These are phyloP conservation scores for Mustela lutreola DNA, from an alignment of 2,113 vertebrate species.

Conservation along the genomic window DNA sequence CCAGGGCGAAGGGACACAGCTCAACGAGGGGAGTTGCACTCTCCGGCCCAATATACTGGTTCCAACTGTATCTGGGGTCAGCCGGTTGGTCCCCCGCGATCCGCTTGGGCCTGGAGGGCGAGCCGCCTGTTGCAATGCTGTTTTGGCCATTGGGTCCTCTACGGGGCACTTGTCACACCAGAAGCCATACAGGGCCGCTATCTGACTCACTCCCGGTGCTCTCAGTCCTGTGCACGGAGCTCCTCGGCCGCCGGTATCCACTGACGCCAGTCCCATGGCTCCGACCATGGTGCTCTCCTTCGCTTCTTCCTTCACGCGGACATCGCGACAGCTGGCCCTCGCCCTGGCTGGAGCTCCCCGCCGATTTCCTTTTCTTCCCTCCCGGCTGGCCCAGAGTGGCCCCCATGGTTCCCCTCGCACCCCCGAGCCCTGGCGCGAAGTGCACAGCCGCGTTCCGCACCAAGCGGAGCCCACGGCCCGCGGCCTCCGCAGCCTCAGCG, in stretches of 20 bases:
- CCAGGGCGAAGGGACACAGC: background rate
- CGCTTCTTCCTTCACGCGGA: background rate
- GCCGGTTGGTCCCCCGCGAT: conserved; percentile 32
- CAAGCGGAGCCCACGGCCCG: background rate
- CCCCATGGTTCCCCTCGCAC: background rate
- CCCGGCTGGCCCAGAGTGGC: background rate
- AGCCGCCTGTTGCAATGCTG: background rate
- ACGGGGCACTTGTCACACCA: background rate
- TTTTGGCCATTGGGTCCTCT: background rate
- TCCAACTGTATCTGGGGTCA: background rate
- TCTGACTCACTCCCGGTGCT: background rate
- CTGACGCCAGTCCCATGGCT: background rate
- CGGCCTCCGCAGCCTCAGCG: background rate
- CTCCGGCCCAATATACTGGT: background rate
- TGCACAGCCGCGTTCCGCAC: background rate
- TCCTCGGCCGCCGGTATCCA: rapidly evolving
- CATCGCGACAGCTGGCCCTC: background rate
- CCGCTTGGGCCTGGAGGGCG: background rate
- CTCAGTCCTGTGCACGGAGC: rapidly evolving
- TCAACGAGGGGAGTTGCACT: rapidly evolving
- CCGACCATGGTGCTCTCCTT: background rate
- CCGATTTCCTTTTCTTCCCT: background rate
- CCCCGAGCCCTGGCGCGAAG: background rate
- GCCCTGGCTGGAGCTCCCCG: background rate
- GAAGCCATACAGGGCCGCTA: background rate